These are phyloP conservation scores for Watsonalla cultraria DNA, from an alignment of 2,888 invertebrate genomes.

Conservation along the genomic window DNA sequence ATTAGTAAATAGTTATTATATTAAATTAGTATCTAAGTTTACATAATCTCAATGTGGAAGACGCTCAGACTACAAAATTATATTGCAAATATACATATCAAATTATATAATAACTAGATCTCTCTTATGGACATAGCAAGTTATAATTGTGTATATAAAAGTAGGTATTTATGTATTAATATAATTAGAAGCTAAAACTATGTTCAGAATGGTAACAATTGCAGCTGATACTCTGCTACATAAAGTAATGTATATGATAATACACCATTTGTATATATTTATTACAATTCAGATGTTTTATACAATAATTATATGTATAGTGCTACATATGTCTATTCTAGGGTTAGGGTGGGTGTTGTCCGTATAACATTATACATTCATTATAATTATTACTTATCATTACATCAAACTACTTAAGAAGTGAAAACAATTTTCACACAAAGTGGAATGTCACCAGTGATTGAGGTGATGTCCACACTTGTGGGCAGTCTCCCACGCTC, in stretches of 20 bases:
- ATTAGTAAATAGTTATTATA: neutral
- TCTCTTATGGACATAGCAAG: too few species aligned
- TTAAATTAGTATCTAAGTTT: neutral
- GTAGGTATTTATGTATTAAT: too few species aligned
- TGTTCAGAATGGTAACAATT: neutral
- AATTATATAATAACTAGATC: conserved; percentile 6
- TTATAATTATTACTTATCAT: too few species aligned
- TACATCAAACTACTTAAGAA: too few species aligned
- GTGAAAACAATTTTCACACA: too few species aligned
- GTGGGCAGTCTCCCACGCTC: too few species aligned
- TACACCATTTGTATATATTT: conserved; percentile 2
- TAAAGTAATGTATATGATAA: neutral
- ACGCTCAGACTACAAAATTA: conserved; percentile 28
- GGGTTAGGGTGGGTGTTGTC: conserved; percentile 71
- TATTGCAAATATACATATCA: conserved; percentile 14
- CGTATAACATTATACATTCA: conserved; percentile 59
- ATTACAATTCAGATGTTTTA: conserved; percentile 6
- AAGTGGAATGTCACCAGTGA: too few species aligned
- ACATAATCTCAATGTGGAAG: conserved; percentile 26
- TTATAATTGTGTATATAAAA: too few species aligned
- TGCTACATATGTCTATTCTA: conserved; percentile 44
- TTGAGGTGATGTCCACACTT: too few species aligned
- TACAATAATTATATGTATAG: conserved; percentile 5
- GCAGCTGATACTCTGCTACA: neutral
- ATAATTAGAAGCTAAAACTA: neutral